Conservation (phyloP, 2,797 vertebrate genomes). For the Coendou prehensilis region DNA sequence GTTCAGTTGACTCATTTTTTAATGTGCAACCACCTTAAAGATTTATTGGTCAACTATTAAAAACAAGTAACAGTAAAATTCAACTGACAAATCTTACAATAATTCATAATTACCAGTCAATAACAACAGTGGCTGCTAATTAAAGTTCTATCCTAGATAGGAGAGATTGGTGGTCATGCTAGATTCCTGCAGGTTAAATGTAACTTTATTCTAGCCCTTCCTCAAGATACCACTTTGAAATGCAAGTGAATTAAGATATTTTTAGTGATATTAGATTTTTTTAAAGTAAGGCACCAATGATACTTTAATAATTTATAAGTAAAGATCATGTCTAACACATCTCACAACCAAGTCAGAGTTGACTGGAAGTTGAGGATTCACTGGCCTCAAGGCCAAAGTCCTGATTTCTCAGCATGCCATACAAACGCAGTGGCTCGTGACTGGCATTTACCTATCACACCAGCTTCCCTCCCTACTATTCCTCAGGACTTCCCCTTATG, state of each 20-base stretch:
- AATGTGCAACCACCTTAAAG: not conserved
- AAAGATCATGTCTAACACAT: constrained; percentile 4
- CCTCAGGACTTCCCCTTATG: not conserved
- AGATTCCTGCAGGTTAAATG: not conserved
- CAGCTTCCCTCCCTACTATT: not conserved
- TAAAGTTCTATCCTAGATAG: not conserved
- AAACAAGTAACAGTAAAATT: constrained; percentile 55
- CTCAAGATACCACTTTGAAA: constrained; percentile 34
- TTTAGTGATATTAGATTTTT: not conserved
- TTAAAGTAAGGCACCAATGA: constrained; percentile 41
- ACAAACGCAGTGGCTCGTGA: not conserved
- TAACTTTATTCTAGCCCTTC: not conserved
- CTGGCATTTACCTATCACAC: not conserved
- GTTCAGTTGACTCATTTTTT: not conserved
- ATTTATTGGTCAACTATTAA: constrained; percentile 29
- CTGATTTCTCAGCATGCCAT: not conserved
- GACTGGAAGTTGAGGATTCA: not conserved
- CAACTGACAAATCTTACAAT: not conserved
- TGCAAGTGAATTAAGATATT: constrained; percentile 39
- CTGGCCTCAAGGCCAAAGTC: not conserved
- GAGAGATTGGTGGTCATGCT: not conserved
- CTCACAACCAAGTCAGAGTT: not conserved
- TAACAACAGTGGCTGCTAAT: not conserved
- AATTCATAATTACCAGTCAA: not conserved
- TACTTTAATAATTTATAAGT: constrained; percentile 41